Conservation (phyloP, 2,113 vertebrate genomes). For the human (Homo sapiens) region GRCh38 chr1:55938001-55938500, state of each 20-base stretch:
- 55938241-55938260: neutral
- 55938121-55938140: neutral
- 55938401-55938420: neutral
- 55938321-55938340: neutral
- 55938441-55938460: neutral
- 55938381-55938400: neutral
- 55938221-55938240: no score
- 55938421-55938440: neutral
- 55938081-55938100: rapidly evolving
- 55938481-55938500: neutral
- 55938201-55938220: neutral
- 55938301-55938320: neutral
- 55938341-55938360: neutral
- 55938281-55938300: neutral
- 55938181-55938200: neutral
- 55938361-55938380: no score
- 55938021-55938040: neutral
- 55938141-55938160: neutral
- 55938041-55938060: no score
- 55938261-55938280: neutral
- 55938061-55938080: rapidly evolving
- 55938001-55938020: neutral
- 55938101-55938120: neutral
- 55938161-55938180: neutral
- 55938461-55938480: neutral